Evolutionary conservation across 2,888 invertebrate species (phyloP).

Genomic region (Dynastes hyllus): DNA sequence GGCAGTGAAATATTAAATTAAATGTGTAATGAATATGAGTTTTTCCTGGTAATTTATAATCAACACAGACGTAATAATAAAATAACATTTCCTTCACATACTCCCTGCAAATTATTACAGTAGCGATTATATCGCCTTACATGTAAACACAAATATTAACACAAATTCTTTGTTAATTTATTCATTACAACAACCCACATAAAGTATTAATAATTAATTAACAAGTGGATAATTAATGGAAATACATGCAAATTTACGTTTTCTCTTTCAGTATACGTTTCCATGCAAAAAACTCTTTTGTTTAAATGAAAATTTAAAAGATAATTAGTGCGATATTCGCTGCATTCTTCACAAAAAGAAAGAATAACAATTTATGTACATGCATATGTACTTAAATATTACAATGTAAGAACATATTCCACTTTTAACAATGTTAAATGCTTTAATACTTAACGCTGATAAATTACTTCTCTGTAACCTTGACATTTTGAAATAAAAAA

Average conservation of each 20-base stretch:
- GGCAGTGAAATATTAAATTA: too few species aligned
- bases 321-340: too few species aligned
- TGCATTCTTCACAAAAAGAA: too few species aligned
- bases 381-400: constrained; percentile 4
- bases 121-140: neutral
- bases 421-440: neutral
- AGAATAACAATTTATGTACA: neutral
- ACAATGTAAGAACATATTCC: neutral
- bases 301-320: neutral
- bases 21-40: too few species aligned
- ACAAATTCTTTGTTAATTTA: constrained; percentile 25
- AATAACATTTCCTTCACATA: too few species aligned
- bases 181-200: constrained; percentile 27
- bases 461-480: constrained; percentile 3
- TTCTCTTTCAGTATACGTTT: neutral
- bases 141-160: neutral
- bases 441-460: neutral
- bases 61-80: too few species aligned
- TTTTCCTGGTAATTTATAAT: too few species aligned
- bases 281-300: neutral
- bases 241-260: constrained; percentile 7
- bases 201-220: constrained; percentile 28
- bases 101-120: constrained; percentile 3
- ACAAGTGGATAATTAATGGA: neutral
- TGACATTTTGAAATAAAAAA: constrained; percentile 4